These are phyloP conservation scores for Sprattus sprattus DNA, from an alignment of 2,113 vertebrate species.

Conservation along the genomic window DNA sequence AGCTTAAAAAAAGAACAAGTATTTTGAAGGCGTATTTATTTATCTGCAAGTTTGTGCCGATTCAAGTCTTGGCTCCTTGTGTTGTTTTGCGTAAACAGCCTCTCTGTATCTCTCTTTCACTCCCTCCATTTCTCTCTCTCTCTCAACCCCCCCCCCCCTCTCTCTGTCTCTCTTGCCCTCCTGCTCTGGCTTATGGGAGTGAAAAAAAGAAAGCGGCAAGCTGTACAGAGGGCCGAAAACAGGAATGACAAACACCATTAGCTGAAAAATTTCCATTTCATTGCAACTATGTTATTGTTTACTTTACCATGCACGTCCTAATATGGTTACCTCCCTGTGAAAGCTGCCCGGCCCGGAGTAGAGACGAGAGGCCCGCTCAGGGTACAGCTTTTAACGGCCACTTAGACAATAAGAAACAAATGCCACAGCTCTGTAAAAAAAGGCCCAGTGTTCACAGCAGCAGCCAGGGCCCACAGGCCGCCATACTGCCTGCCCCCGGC, in stretches of 20 bases:
- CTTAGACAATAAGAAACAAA: slow-evolving; percentile 93
- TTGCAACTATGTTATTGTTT: slow-evolving; percentile 98
- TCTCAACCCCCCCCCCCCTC: background rate
- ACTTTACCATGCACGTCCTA: slow-evolving; percentile 94
- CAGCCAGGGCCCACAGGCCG: background rate
- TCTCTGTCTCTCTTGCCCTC: background rate
- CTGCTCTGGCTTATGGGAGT: slow-evolving; percentile 31
- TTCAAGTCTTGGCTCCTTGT: slow-evolving; percentile 69
- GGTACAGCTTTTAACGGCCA: slow-evolving; percentile 82
- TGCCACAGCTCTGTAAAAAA: slow-evolving; percentile 82
- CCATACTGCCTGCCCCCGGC: slow-evolving; percentile 5
- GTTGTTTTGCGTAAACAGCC: slow-evolving; percentile 71
- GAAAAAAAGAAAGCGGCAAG: slow-evolving; percentile 40
- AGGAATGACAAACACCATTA: slow-evolving; percentile 87
- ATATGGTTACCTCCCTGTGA: slow-evolving; percentile 93
- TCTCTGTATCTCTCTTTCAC: slow-evolving; percentile 52
- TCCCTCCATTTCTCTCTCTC: background rate
- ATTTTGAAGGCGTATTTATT: slow-evolving; percentile 65
- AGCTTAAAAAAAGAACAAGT: slow-evolving; percentile 62
- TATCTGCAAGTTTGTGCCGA: slow-evolving; percentile 58
- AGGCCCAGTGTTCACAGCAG: slow-evolving; percentile 59
- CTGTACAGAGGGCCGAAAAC: slow-evolving; percentile 72
- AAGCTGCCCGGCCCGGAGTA: slow-evolving; percentile 71
- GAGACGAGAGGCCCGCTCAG: slow-evolving; percentile 77
- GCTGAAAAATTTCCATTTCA: slow-evolving; percentile 87